A percentile compares a stretch with the other conserved stretches of the same genome.
Conservation (phyloP, 2,888 invertebrate genomes). For the Macrosiphum euphorbiae region DNA sequence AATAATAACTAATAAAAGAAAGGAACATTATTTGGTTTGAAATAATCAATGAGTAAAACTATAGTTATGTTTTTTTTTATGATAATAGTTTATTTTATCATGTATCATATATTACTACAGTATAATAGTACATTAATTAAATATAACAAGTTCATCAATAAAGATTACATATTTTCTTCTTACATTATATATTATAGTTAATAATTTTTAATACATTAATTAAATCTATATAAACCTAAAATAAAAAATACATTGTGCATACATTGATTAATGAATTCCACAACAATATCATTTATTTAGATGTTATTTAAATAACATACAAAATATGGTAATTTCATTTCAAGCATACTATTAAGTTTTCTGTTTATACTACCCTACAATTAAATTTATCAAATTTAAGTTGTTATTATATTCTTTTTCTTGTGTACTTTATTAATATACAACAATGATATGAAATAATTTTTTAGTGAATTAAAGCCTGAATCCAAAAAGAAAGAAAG, state of each 20-base stretch:
- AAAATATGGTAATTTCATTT: background rate
- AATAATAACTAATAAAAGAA: background rate
- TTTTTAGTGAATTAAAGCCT: constrained; percentile 70
- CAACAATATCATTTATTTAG: background rate
- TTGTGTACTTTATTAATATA: background rate
- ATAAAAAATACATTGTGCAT: background rate
- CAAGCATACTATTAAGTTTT: background rate
- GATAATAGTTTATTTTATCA: background rate
- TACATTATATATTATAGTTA: background rate
- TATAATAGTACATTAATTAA: background rate
- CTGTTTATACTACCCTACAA: background rate
- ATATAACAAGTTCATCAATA: background rate
- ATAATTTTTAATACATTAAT: background rate
- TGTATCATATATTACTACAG: background rate
- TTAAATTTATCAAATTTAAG: background rate
- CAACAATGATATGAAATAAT: background rate
- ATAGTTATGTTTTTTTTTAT: background rate
- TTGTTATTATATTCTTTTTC: background rate
- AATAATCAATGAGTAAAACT: background rate
- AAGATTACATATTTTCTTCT: background rate
- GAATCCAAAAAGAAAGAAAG: constrained; percentile 77
- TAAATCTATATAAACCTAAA: background rate
- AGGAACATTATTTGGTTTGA: background rate
- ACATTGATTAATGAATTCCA: background rate
- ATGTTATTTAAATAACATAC: background rate